phyloP scores from a whole-genome alignment of 1,140 invertebrate species.

The Sarcophaga bullata region DNA sequence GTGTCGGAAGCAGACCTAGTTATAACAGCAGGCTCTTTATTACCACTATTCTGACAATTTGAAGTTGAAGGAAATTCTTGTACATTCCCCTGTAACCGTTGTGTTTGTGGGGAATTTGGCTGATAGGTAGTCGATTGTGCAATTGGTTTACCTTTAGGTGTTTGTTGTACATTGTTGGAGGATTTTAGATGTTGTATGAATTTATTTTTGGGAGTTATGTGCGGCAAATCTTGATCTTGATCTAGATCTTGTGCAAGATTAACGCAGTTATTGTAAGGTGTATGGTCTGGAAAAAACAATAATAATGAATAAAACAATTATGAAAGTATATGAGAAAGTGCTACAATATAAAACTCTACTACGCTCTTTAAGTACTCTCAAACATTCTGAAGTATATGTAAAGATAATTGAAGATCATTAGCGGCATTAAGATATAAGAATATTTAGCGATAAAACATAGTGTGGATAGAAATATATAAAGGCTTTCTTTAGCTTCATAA shows the following conservation, averaged over 20 bases:
- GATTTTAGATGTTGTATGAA: slow-evolving; percentile 20
- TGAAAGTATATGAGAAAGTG: too few relatives aligned
- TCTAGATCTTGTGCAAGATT: neutral
- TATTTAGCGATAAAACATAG: too few relatives aligned
- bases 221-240: neutral
- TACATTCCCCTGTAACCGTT: neutral
- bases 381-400: too few relatives aligned
- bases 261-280: neutral
- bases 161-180: neutral
- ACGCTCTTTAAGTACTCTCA: neutral
- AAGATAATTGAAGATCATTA: too few relatives aligned
- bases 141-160: slow-evolving; percentile 44
- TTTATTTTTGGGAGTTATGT: neutral
- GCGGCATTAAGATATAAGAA: too few relatives aligned
- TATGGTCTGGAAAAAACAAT: neutral
- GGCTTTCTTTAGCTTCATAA: too few relatives aligned
- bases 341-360: neutral
- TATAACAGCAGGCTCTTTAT: slow-evolving; percentile 49
- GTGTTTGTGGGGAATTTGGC: slow-evolving; percentile 50
- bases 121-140: slow-evolving; percentile 60
- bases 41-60: slow-evolving; percentile 45
- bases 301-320: neutral
- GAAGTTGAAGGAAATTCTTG: slow-evolving; percentile 20
- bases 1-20: slow-evolving; percentile 56
- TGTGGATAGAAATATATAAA: too few relatives aligned